Evolutionary conservation across 2,797 vertebrate species (phyloP).

Genomic region (Trachops cirrhosus): DNA sequence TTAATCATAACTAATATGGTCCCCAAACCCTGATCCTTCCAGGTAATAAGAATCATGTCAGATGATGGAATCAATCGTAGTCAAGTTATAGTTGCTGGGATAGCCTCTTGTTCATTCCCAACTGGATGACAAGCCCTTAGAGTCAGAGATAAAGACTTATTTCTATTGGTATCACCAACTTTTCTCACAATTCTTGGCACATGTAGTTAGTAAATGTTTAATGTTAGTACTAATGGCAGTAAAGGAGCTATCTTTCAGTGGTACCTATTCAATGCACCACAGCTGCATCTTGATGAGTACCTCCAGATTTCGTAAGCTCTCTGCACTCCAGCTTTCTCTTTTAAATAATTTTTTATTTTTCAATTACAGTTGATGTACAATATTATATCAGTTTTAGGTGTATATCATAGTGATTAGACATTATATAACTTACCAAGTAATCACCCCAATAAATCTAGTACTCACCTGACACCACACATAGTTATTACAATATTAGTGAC

Average conservation of each 20-base stretch:
- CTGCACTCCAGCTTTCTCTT: neutral
- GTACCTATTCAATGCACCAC: neutral
- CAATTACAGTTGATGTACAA: neutral
- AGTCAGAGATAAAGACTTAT: neutral
- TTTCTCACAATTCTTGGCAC: neutral
- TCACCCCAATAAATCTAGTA: neutral
- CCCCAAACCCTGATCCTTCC: neutral
- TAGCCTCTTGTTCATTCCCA: neutral
- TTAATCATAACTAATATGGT: neutral
- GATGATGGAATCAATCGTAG: neutral
- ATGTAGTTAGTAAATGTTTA: neutral
- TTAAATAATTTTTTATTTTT: neutral
- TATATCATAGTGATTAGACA: neutral
- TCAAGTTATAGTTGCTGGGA: neutral
- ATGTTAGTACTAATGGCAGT: neutral
- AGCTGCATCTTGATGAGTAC: neutral
- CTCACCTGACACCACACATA: neutral
- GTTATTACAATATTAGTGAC: neutral
- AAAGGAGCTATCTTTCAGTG: neutral
- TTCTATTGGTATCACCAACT: neutral
- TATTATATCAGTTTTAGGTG: neutral
- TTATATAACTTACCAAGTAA: neutral
- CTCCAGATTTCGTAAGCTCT: neutral
- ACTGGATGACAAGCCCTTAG: neutral
- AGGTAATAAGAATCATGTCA: neutral